Base-by-base conservation (phyloP, 2,888 invertebrate species). In the Amiota mariae region DNA sequence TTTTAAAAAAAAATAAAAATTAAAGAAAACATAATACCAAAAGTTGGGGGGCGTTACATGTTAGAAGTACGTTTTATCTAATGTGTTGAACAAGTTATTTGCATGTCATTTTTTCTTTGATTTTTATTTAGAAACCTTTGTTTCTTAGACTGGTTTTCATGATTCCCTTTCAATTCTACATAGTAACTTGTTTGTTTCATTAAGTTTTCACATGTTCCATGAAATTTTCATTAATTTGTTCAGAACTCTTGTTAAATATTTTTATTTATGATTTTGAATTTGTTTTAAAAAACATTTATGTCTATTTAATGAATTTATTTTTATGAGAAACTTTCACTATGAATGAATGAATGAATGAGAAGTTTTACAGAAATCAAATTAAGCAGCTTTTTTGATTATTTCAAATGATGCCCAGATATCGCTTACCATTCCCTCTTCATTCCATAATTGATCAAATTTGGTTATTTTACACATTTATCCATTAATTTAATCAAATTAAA, bases 401-500 rank as follows among this genome's bases (percentile, higher is more conserved):
- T 24, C 24, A 24, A 24, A 24, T 24, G 24, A 1, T 24, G 24
- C 24, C 24, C 3, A 24, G 2, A 24, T 1, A 24, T 24, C 24
- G 47, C 64, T 72, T 75, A 75, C 48, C 6, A 36, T 6, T 36
- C 1, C 24, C 3, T 24, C 24, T 24, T 24, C n/a, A n/a, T n/a
- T n/a, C n/a, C n/a, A 24, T 24, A 24, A 0, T 36, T 2, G 36
- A 36, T 36, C 8, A 36, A 36, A 36, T 36, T 36, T 36, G 76
- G 78, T 78, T 80, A 81, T 77, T 85, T 85, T 83, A 86, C 81
- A 83, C 85, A 76, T 81, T 83, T 79, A 80, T 85, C 79, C 78
- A 74, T 78, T 79, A 78, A 79, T 86, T 82, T 86, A 86, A 83
- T 85, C 85, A 83, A 86, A 86, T 85, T 79, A 81, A 85, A 75